Evolutionary conservation across 2,113 vertebrate genomes (phyloP).

Genomic region (Eupsittula cactorum): DNA sequence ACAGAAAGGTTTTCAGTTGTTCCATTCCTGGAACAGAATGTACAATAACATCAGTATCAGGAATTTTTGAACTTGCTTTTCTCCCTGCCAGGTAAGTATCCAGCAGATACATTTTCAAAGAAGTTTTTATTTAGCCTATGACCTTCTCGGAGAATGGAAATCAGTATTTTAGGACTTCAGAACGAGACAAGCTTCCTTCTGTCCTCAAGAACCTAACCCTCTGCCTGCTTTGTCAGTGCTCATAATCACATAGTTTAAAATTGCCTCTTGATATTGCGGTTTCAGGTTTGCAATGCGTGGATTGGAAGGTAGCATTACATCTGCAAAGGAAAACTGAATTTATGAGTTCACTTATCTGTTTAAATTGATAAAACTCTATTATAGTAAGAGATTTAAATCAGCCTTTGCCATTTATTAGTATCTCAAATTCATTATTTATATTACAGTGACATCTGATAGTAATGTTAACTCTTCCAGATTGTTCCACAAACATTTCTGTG

Average conservation of each 20-base stretch:
- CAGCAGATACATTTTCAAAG: not conserved
- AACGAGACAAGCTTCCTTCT: not conserved
- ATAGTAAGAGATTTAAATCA: not conserved
- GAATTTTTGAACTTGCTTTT: not conserved
- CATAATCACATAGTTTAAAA: not conserved
- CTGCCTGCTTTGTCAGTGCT: not conserved
- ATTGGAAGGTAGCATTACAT: not conserved
- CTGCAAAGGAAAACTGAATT: not conserved
- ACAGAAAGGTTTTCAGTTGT: not conserved
- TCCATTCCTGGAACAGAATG: not conserved
- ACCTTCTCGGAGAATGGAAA: not conserved
- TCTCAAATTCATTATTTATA: not conserved
- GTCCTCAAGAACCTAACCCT: not conserved
- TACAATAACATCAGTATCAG: not conserved
- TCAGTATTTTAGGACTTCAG: not conserved
- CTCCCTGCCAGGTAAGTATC: not conserved
- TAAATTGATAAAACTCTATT: not conserved
- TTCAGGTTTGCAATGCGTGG: not conserved
- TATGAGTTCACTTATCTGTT: not conserved
- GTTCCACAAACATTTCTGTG: not conserved
- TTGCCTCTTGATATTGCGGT: not conserved
- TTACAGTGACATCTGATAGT: no score
- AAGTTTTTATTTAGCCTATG: not conserved
- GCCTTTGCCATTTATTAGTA: not conserved
- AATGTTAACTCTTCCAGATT: not conserved